Conservation (phyloP, 2,888 invertebrate species). For the Slavum lentiscoides region DNA sequence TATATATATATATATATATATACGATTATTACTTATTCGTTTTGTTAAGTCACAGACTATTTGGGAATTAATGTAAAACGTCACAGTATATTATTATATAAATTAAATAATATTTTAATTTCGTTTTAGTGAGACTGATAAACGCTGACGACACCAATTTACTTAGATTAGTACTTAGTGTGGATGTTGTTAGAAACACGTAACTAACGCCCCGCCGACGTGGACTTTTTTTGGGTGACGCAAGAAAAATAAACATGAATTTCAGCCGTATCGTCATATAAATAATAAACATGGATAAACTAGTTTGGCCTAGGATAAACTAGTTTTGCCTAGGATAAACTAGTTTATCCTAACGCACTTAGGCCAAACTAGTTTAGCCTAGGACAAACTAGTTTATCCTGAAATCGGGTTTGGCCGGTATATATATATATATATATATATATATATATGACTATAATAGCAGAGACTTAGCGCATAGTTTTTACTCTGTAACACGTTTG, state of each 20-base stretch:
- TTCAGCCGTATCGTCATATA: not conserved
- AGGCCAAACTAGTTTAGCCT: too few relatives aligned
- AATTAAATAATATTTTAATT: constrained; percentile 8
- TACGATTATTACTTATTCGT: not conserved
- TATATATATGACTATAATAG: not conserved
- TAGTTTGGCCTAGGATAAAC: too few relatives aligned
- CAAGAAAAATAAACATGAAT: constrained; percentile 15
- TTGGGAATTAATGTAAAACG: constrained; percentile 23
- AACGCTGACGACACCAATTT: constrained; percentile 51
- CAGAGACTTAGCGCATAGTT: constrained; percentile 16
- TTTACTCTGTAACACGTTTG: constrained; percentile 6
- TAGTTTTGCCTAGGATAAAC: too few relatives aligned
- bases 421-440: too few relatives aligned
- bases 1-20: too few relatives aligned
- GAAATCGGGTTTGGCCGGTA: too few relatives aligned
- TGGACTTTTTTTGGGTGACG: not conserved
- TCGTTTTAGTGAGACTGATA: constrained; percentile 51
- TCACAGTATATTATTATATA: constrained; percentile 15
- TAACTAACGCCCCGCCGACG: not conserved
- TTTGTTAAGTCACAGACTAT: constrained; percentile 20
- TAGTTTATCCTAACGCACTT: too few relatives aligned
- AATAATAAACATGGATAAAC: too few relatives aligned
- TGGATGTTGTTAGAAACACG: constrained; percentile 8
- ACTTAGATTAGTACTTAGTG: constrained; percentile 36
- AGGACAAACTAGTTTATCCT: too few relatives aligned